Conservation (phyloP, 2,797 vertebrate species). For the Semotilus atromaculatus region DNA sequence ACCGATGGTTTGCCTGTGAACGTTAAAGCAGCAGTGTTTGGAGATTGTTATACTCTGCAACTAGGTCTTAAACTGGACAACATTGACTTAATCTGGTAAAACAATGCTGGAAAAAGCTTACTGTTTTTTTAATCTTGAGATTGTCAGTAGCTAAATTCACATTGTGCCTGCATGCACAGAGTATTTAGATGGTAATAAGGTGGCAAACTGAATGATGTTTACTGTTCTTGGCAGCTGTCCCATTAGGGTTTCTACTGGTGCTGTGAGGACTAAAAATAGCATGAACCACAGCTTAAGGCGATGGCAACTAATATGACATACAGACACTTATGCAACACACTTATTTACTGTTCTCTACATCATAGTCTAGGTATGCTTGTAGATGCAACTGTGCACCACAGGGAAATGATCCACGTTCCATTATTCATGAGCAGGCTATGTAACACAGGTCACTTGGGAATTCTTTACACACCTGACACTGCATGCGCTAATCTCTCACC, state of each 20-base stretch:
- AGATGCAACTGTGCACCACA: constrained; percentile 17
- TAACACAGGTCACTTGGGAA: constrained; percentile 36
- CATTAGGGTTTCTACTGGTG: constrained; percentile 46
- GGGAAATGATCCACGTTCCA: constrained; percentile 42
- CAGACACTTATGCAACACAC: constrained; percentile 45
- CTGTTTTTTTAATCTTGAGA: neutral
- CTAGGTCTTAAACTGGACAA: constrained; percentile 10
- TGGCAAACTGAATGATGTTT: constrained; percentile 42
- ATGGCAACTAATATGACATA: constrained; percentile 39
- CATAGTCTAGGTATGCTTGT: constrained; percentile 37
- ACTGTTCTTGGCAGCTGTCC: constrained; percentile 43
- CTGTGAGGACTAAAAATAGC: constrained; percentile 39
- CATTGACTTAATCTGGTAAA: neutral
- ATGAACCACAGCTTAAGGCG: constrained; percentile 19
- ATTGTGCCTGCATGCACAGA: neutral
- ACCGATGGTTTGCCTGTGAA: neutral
- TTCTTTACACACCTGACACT: constrained; percentile 28
- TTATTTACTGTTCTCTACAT: constrained; percentile 42
- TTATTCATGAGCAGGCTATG: constrained; percentile 47
- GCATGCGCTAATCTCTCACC: constrained; percentile 9
- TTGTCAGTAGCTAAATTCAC: constrained; percentile 10
- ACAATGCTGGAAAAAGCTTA: neutral
- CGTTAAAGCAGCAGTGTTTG: neutral
- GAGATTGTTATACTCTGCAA: constrained; percentile 9
- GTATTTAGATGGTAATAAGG: constrained; percentile 37